phyloP scores from a whole-genome alignment of 2,888 invertebrate genomes.

The Apodemia mormo region DNA sequence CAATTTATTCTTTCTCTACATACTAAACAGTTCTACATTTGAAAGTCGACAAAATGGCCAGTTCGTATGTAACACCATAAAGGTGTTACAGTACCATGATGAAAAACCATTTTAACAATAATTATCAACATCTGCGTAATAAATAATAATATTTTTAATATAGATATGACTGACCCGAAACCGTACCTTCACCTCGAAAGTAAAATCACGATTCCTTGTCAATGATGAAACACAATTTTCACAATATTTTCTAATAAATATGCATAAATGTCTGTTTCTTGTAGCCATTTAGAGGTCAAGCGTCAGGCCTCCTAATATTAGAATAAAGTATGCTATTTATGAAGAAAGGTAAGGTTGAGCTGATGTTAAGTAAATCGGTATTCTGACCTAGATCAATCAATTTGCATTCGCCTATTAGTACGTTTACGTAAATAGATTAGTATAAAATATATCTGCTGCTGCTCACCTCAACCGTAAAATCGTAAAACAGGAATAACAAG shows the following conservation, averaged over 20 bases:
- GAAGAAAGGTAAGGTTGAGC: background rate
- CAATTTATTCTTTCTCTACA: no score
- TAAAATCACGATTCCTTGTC: background rate
- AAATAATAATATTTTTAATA: background rate
- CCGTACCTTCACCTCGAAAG: background rate
- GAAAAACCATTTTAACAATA: no score
- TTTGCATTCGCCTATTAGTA: background rate
- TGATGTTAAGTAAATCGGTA: background rate
- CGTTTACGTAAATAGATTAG: background rate
- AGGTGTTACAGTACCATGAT: no score
- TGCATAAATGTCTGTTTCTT: background rate
- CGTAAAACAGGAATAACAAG: no score
- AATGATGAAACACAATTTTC: background rate
- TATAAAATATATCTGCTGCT: no score
- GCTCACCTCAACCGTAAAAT: no score
- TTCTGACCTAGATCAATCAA: background rate
- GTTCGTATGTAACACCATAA: no score
- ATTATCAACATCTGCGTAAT: no score
- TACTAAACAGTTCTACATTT: no score
- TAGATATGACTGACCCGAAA: background rate
- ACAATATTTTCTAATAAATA: background rate
- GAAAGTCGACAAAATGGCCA: no score
- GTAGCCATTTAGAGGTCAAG: background rate
- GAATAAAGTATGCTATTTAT: background rate
- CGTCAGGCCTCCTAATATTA: background rate